phyloP scores from a whole-genome alignment of 2,888 invertebrate genomes.

The Kuschelorhynchus macadamiae region DNA sequence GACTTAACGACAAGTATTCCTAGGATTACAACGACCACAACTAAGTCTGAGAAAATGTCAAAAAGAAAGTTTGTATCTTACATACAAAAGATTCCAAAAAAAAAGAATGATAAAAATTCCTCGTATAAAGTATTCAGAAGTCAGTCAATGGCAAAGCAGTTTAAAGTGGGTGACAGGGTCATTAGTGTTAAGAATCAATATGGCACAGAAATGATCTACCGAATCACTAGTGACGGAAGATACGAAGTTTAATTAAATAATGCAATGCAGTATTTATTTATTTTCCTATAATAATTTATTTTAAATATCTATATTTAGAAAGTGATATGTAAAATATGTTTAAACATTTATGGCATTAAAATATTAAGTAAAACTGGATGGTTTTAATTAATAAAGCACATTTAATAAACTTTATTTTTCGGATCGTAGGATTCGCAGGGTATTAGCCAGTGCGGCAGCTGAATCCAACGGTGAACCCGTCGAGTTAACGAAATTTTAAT shows the following conservation, averaged over 20 bases:
- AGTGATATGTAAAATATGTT: too few species aligned
- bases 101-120: constrained; percentile 2
- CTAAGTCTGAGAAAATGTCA: neutral
- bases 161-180: constrained; percentile 24
- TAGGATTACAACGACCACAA: constrained; percentile 15
- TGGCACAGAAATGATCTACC: constrained; percentile 28
- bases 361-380: too few species aligned
- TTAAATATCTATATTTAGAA: too few species aligned
- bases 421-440: too few species aligned
- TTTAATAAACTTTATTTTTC: too few species aligned
- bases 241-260: constrained; percentile 26
- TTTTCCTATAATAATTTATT: constrained; percentile 1
- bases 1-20: constrained; percentile 33
- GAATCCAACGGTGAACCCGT: too few species aligned
- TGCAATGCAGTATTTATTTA: neutral
- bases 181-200: constrained; percentile 16
- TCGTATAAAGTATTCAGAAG: constrained; percentile 22
- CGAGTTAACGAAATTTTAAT: too few species aligned
- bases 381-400: too few species aligned
- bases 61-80: constrained; percentile 37
- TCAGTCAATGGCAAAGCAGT: constrained; percentile 26
- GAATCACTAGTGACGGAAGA: constrained; percentile 34
- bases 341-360: too few species aligned
- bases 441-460: too few species aligned
- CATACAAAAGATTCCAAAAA: constrained; percentile 45